Evolutionary conservation across 2,113 vertebrate species (phyloP).

Genomic region (Apteryx mantelli): DNA sequence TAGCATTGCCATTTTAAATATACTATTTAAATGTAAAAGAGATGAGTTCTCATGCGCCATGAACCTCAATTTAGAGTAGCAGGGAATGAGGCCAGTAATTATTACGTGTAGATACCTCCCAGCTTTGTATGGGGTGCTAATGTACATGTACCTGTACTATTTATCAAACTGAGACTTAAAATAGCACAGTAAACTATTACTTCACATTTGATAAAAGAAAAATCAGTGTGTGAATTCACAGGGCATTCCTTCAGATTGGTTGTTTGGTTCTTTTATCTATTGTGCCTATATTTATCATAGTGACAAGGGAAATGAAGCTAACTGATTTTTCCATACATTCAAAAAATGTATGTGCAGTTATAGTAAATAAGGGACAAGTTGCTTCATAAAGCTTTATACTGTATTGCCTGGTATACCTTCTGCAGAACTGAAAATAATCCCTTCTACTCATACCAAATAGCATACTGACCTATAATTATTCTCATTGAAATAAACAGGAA

Average conservation of each 20-base stretch:
- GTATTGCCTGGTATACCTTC: background rate
- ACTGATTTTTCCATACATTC: background rate
- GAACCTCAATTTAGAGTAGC: background rate
- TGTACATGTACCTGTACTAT: background rate
- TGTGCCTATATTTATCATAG: background rate
- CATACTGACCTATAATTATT: background rate
- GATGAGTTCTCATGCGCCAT: background rate
- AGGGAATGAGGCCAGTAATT: background rate
- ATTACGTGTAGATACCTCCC: background rate
- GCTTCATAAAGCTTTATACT: background rate
- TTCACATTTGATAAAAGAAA: background rate
- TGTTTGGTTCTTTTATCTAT: background rate
- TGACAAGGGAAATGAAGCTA: background rate
- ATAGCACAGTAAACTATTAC: background rate
- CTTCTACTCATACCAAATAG: background rate
- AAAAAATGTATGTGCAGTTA: background rate
- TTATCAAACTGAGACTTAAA: background rate
- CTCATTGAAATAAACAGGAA: background rate
- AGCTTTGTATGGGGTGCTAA: background rate
- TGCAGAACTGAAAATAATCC: background rate
- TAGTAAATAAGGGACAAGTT: background rate
- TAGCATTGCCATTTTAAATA: background rate
- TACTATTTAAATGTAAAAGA: background rate
- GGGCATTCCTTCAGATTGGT: background rate
- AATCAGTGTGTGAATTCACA: background rate